Conservation (phyloP, 2,113 vertebrate genomes). For the Recurvirostra avosetta region DNA sequence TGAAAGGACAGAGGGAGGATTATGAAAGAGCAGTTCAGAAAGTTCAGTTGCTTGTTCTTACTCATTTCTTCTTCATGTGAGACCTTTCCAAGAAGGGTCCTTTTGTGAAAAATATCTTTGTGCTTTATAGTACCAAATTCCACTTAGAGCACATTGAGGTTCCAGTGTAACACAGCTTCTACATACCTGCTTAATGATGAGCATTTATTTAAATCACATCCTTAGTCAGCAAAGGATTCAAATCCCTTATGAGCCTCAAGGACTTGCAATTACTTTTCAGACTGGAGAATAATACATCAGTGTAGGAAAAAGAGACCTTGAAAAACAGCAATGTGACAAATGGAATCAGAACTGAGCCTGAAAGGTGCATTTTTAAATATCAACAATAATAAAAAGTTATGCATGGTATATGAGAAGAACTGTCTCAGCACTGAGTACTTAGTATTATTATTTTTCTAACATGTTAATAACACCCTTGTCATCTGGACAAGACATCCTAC, state of each 20-base stretch:
- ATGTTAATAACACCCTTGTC: background rate
- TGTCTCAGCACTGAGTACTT: background rate
- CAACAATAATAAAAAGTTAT: background rate
- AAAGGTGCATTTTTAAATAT: background rate
- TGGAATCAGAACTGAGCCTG: background rate
- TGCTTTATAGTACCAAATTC: background rate
- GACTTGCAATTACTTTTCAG: conserved; percentile 11
- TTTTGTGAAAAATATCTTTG: background rate
- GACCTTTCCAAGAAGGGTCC: background rate
- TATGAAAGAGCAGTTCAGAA: background rate
- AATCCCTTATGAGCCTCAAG: background rate
- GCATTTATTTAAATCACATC: background rate
- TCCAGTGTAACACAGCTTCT: background rate
- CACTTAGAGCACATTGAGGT: background rate
- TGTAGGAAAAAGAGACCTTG: background rate
- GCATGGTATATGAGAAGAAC: background rate
- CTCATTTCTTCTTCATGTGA: background rate
- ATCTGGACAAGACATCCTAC: background rate
- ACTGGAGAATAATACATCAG: background rate
- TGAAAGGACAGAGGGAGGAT: background rate
- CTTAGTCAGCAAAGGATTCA: conserved; percentile 42
- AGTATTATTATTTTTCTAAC: background rate
- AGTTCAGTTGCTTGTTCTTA: background rate
- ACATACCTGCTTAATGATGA: background rate
- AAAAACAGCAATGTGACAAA: background rate